Evolutionary conservation across 2,797 vertebrate species (phyloP).

Genomic region (Mus spretus): DNA sequence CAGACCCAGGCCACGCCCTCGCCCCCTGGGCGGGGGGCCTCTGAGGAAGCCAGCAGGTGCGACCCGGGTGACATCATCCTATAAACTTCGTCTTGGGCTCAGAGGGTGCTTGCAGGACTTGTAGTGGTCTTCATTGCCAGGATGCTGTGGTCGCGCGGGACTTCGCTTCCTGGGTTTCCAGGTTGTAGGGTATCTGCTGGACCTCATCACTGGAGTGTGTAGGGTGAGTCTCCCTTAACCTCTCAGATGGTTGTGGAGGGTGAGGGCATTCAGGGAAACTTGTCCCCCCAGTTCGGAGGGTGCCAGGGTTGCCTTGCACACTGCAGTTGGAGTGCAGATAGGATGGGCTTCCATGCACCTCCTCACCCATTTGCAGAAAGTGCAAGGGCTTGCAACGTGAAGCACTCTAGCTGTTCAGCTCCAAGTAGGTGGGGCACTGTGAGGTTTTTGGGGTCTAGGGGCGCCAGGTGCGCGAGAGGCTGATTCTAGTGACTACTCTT

Average conservation of each 20-base stretch:
- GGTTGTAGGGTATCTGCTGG: neutral
- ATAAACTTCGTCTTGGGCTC: neutral
- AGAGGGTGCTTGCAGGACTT: neutral
- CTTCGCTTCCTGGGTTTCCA: neutral
- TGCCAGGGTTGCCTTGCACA: neutral
- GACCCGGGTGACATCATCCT: neutral
- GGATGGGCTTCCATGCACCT: neutral
- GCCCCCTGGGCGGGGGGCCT: neutral
- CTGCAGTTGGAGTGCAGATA: neutral
- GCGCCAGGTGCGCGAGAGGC: neutral
- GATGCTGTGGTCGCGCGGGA: neutral
- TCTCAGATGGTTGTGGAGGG: neutral
- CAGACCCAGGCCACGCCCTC: neutral
- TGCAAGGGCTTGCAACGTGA: neutral
- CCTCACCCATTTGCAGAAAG: neutral
- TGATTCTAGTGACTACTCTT: neutral
- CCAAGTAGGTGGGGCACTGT: neutral
- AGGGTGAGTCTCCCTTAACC: neutral
- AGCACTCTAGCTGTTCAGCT: neutral
- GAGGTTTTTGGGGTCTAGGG: neutral
- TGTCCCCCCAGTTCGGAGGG: neutral
- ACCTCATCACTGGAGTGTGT: neutral
- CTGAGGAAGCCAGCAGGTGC: conserved; percentile 61
- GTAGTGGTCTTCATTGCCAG: neutral
- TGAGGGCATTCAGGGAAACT: neutral